These are phyloP conservation scores for Kryphioiulus occultus DNA, from an alignment of 2,888 invertebrate species.

Conservation along the genomic window DNA sequence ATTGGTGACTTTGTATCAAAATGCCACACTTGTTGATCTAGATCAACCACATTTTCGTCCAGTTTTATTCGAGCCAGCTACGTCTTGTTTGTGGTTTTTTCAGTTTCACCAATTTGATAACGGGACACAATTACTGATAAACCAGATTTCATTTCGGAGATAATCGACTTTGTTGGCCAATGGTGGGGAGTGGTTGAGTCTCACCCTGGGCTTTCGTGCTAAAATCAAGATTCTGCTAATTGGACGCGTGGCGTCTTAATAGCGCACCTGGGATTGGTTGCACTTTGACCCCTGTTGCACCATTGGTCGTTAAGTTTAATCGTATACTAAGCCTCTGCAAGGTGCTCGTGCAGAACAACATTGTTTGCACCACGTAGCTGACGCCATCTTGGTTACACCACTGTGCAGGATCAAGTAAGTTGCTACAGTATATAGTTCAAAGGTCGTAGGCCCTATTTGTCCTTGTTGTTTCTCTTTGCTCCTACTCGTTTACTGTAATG, in stretches of 20 bases:
- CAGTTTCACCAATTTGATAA: slow-evolving; percentile 8
- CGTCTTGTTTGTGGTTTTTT: slow-evolving; percentile 8
- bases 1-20: no score
- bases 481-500: no score
- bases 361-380: not conserved
- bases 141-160: slow-evolving; percentile 2
- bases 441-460: no score
- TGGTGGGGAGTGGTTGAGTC: not conserved
- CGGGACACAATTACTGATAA: not conserved
- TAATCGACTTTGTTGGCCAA: slow-evolving; percentile 5
- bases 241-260: not conserved
- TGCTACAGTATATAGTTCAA: no score
- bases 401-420: no score
- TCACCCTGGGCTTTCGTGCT: not conserved
- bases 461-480: no score
- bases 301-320: no score
- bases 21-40: not conserved
- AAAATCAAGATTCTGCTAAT: not conserved
- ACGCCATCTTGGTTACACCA: not conserved
- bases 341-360: no score
- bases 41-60: slow-evolving; percentile 6
- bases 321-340: no score
- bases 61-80: not conserved
- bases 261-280: no score
- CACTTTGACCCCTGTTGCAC: no score